These are phyloP conservation scores for Limosa lapponica DNA, from an alignment of 2,797 vertebrate genomes.

Conservation along the genomic window DNA sequence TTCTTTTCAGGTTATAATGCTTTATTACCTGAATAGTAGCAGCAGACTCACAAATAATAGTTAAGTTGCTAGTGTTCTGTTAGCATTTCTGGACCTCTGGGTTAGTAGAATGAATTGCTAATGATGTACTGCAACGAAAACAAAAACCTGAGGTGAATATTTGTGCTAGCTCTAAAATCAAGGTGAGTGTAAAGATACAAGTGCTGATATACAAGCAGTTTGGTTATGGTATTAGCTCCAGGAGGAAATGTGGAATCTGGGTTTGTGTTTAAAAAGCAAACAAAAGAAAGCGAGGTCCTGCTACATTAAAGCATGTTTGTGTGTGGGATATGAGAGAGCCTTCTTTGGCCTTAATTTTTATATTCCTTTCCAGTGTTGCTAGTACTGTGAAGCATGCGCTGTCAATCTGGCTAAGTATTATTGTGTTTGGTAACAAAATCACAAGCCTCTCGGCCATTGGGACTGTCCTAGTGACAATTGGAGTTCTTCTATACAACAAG, in stretches of 20 bases:
- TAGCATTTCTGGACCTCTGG: neutral
- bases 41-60: neutral
- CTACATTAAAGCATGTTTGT: neutral
- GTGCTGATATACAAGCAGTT: neutral
- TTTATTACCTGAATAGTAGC: neutral
- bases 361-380: conserved; percentile 84
- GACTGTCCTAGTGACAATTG: conserved; percentile 87
- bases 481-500: conserved; percentile 93
- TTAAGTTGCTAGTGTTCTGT: neutral
- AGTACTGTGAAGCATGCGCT: conserved; percentile 96
- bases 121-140: neutral
- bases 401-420: conserved; percentile 95
- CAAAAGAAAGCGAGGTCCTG: neutral
- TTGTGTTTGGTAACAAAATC: conserved; percentile 93
- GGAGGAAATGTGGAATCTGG: neutral
- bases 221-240: neutral
- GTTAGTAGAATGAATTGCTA: neutral
- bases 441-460: conserved; percentile 88
- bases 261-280: neutral
- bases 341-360: neutral
- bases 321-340: neutral
- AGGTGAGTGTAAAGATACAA: neutral
- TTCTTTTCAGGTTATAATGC: neutral
- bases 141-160: neutral
- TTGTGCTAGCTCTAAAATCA: neutral